Base-by-base conservation (phyloP, 2,888 invertebrate genomes). In the Rhopalosiphum nymphaeae region DNA sequence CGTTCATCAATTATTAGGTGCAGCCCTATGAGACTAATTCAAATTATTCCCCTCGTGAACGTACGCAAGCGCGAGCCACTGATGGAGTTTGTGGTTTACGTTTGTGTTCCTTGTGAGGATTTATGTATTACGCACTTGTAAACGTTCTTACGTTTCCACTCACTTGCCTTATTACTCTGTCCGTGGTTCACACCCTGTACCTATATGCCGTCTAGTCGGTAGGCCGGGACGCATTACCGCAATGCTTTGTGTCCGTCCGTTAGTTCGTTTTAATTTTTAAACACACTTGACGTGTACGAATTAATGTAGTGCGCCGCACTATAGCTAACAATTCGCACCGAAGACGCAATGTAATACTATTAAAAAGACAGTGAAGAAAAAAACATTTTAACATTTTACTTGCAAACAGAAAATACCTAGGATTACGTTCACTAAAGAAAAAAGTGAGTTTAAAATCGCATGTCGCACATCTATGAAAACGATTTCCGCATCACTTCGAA, bases 81-180 rank as follows among this genome's bases (percentile, higher is more conserved):
- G 91, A 87, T 29, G 67, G 87, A 92, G 92, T 87, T 87, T 92
- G 87, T 44, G 87, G 92, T 88, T 87, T 92, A 29, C 87, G 92
- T 49, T 42, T 29, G 67, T 67, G 92, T 92, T 92, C 36, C 87
- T 61, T 29, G 36, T 7, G 67, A 87, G 92, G 92, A 92, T 92
- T 92, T 92, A 92, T 53, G 67, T 26, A 67, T 53, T 67, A 21
- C 87, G 42, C 87, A 67, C 87, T 92, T 53, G 92, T 92, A 53
- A 92, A 92, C 16, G 49, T 67, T 88, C 36, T 49, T 67, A 92
- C 61, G 42, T 67, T 92, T 92, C 87, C 53, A 92, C 92, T 88
- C 88, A 87, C 46, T 92, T 16, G 29, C 49, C 88, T 67, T 88
- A 87, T 87, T 67, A 67, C 49, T 46, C 86, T 25, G 36, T 36